Base-by-base conservation (phyloP, 2,797 vertebrate species). In the Borostomias antarcticus region DNA sequence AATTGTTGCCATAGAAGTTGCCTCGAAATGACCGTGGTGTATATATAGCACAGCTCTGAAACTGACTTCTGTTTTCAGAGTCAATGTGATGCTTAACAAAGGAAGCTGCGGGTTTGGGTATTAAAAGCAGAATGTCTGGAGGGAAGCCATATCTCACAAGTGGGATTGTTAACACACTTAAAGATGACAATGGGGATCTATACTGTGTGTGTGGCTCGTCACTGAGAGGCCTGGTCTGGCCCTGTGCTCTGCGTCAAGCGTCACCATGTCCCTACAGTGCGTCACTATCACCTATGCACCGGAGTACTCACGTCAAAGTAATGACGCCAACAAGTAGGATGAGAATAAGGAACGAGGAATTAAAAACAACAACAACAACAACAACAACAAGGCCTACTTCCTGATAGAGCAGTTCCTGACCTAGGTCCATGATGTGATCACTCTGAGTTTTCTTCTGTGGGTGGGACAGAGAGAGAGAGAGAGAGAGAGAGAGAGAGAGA, bases 1-100 rank as follows among this genome's bases (percentile, higher is more conserved):
- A 73, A 85, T 81, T 86, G 88, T 86, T 88, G 78, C 83, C 82
- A 84, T 82, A 82, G 80, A 89, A 84, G 86, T 88, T 33, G 51
- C 47, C 69, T 82, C 37, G 66, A 79, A 78, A 82, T 68, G 82
- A 77, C 68, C 70, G 78, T 50, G 28, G 82, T 78, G 67, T 77
- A 82, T 84, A 74, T 76, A 76, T 78, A 82, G 73, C 66, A 3
- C 73, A 19, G 62, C 69, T 54, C 61, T 68, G 81, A 78, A 74
- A 82, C 67, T 66, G 78, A 82, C 83, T 26, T 87, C 85, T 82
- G 79, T 84, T 81, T 78, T 73, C 59, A 68, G 72, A 80, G 76
- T 86, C 77, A 78, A 84, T 57, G 66, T 51, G 23, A 68, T 30
- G n/a, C 63, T 2, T 58, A 76, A 88, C 80, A 87, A 86, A 85